Percentiles rank a stretch among this genome's conserved stretches.
Evolutionary conservation across 2,113 vertebrate species (phyloP).

Genomic region (Jacana jacana): DNA sequence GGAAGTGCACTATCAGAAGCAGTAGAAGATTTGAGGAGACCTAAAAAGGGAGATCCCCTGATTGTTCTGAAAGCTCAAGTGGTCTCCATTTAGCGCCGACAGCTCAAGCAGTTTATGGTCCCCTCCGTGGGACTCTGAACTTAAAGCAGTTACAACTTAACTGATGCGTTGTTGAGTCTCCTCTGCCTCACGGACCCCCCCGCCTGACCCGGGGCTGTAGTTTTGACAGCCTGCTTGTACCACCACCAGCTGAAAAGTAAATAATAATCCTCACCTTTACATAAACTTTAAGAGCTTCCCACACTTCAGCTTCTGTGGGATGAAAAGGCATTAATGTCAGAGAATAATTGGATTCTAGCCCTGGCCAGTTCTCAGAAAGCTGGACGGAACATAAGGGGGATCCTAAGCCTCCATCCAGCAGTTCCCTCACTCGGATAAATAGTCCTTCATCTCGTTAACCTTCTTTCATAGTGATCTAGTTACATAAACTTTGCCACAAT

Average conservation of each 20-base stretch:
- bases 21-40: background rate
- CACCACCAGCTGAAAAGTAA: background rate
- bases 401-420: constrained; percentile 47
- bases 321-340: constrained; percentile 66
- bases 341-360: constrained; percentile 66
- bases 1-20: background rate
- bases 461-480: constrained; percentile 51
- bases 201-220: background rate
- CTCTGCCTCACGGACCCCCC: background rate
- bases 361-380: constrained; percentile 47
- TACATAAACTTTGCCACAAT: constrained; percentile 53
- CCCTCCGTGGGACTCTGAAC: background rate
- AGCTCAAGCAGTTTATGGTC: background rate
- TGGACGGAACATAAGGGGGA: constrained; percentile 42
- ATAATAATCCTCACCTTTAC: constrained; percentile 55
- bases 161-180: background rate
- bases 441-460: constrained; percentile 61
- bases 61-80: background rate
- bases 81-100: background rate
- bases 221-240: background rate
- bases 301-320: constrained; percentile 57
- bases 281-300: constrained; percentile 68
- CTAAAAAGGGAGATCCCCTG: background rate
- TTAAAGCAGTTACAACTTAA: background rate
- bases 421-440: constrained; percentile 43